phyloP scores from a whole-genome alignment of 1,140 invertebrate genomes.

The roundworm (Caenorhabditis elegans) region WBcel235 BX284604.4:6378501-6379000 shows the following conservation, averaged over 20 bases:
- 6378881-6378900: slow-evolving; percentile 36
- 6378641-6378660: too few relatives aligned
- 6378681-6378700: too few relatives aligned
- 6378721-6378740: neutral
- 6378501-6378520: neutral
- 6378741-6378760: neutral
- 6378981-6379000: neutral
- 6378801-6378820: neutral
- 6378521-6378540: too few relatives aligned
- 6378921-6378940: slow-evolving; percentile 26
- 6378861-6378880: neutral
- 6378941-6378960: slow-evolving; percentile 22
- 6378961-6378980: neutral
- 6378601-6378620: too few relatives aligned
- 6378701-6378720: neutral
- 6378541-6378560: too few relatives aligned
- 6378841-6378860: neutral
- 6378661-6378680: too few relatives aligned
- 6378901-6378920: slow-evolving; percentile 38
- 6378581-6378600: neutral
- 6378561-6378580: neutral
- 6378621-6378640: too few relatives aligned
- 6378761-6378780: slow-evolving; percentile 3
- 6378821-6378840: slow-evolving; percentile 11
- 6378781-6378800: slow-evolving; percentile 18